Conservation (phyloP, 92 coral and sea anemone species). For the Zoanthus solanderi region DNA sequence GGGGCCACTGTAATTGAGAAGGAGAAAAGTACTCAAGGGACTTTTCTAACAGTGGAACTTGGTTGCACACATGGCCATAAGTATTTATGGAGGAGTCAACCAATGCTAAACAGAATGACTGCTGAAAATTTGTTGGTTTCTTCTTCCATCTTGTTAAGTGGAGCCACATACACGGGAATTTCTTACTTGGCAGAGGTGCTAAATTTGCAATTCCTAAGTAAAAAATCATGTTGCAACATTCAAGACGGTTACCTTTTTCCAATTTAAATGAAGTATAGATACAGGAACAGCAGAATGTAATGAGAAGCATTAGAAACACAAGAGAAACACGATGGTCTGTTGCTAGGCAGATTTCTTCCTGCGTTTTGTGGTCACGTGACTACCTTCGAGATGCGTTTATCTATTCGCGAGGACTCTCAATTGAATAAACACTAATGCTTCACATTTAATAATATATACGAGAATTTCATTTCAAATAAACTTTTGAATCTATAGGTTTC, state of each 20-base stretch:
- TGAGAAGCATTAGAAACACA: no score
- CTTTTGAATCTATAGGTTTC: not conserved
- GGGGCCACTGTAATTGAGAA: not conserved
- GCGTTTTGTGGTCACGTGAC: conserved; percentile 41
- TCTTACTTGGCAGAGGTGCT: not conserved
- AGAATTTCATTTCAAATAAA: conserved; percentile 1
- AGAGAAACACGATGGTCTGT: conserved; percentile 7
- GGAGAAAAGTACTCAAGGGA: conserved; percentile 8
- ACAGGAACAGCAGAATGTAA: conserved; percentile 32
- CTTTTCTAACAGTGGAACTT: not conserved
- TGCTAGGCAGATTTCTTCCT: conserved; percentile 48
- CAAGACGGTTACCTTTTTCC: conserved; percentile 35
- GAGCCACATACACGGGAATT: conserved; percentile 6
- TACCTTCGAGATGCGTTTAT: not conserved
- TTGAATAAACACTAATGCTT: not conserved
- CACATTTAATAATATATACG: not conserved
- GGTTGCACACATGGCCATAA: not conserved
- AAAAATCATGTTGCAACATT: conserved; percentile 4
- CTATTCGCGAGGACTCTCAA: not conserved
- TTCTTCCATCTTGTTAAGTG: conserved; percentile 37
- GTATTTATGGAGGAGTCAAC: conserved; percentile 44
- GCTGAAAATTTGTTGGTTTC: conserved; percentile 46
- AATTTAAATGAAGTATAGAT: conserved; percentile 49
- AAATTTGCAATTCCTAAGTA: conserved; percentile 19
- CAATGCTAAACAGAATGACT: conserved; percentile 22